Evolutionary conservation across 2,888 invertebrate species (phyloP).

Genomic region (Palloptera scutellata): DNA sequence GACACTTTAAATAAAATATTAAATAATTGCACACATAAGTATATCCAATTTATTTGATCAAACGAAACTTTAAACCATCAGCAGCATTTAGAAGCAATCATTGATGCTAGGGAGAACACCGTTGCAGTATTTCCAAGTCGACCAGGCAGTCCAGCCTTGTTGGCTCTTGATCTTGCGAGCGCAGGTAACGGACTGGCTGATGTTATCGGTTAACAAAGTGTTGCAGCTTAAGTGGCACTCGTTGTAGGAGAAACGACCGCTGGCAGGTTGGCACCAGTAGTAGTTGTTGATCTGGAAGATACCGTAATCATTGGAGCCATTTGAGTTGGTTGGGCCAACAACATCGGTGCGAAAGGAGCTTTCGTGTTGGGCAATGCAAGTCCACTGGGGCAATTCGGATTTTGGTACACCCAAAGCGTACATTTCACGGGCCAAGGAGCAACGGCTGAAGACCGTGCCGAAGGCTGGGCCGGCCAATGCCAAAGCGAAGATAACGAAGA

Average conservation of each 20-base stretch:
- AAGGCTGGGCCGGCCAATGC: slow-evolving; percentile 31
- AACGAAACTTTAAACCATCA: too few relatives aligned
- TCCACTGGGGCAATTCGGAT: slow-evolving; percentile 48
- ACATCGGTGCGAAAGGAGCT: slow-evolving; percentile 61
- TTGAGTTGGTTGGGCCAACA: slow-evolving; percentile 62
- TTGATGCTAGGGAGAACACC: slow-evolving; percentile 50
- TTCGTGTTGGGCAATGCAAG: slow-evolving; percentile 53
- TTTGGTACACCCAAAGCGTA: slow-evolving; percentile 49
- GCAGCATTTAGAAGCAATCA: slow-evolving; percentile 48
- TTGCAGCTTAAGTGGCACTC: slow-evolving; percentile 51
- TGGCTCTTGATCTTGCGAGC: slow-evolving; percentile 50
- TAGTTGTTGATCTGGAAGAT: slow-evolving; percentile 52
- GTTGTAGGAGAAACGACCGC: slow-evolving; percentile 49
- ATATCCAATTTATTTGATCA: background rate
- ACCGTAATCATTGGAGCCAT: slow-evolving; percentile 62
- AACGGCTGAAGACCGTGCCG: slow-evolving; percentile 47
- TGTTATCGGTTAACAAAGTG: slow-evolving; percentile 51
- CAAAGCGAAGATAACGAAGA: slow-evolving; percentile 24
- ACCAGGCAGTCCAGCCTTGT: slow-evolving; percentile 59
- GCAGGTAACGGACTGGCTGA: slow-evolving; percentile 50
- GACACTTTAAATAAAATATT: too few relatives aligned
- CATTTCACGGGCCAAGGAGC: slow-evolving; percentile 51
- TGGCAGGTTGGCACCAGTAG: slow-evolving; percentile 53
- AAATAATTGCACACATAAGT: too few relatives aligned
- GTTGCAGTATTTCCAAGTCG: slow-evolving; percentile 51